A percentile compares a stretch with the other conserved stretches of the same genome.
Conservation (phyloP, 37 sponge, comb jelly and placozoan genomes). For the Mnemiopsis leidyi region DNA sequence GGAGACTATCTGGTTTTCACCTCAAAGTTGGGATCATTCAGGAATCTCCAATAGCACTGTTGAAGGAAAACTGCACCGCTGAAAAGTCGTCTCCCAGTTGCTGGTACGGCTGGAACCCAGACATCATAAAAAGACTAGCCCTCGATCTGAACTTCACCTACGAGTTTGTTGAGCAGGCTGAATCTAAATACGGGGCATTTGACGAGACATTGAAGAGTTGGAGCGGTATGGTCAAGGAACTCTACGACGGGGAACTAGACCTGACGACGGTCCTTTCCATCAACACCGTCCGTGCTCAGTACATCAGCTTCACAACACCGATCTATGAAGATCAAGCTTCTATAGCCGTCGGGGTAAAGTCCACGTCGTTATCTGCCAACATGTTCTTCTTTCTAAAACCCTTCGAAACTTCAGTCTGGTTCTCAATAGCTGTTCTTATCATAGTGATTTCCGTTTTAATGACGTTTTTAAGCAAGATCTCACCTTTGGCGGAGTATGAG, state of each 20-base stretch:
- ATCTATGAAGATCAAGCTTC: not conserved
- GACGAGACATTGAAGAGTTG: not conserved
- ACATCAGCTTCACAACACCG: not conserved
- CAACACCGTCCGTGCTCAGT: not conserved
- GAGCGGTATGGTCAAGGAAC: not conserved
- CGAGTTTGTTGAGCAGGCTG: not conserved
- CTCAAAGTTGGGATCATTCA: not conserved
- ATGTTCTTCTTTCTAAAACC: constrained; percentile 50
- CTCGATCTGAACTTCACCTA: not conserved
- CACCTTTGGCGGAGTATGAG: too few species aligned
- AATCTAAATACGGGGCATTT: not conserved
- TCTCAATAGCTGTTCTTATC: too few species aligned
- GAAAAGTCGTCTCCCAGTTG: not conserved
- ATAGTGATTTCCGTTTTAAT: too few species aligned
- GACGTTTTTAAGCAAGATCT: too few species aligned
- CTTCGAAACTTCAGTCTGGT: not conserved
- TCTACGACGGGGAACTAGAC: not conserved
- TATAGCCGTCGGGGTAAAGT: not conserved
- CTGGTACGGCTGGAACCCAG: not conserved
- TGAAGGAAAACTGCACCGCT: not conserved
- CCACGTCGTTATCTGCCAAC: not conserved
- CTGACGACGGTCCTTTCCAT: not conserved
- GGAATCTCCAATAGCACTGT: not conserved
- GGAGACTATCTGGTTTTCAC: not conserved
- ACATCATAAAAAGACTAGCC: not conserved